Base-by-base conservation (phyloP, 2,888 invertebrate genomes). In the Salpingus planirostris region DNA sequence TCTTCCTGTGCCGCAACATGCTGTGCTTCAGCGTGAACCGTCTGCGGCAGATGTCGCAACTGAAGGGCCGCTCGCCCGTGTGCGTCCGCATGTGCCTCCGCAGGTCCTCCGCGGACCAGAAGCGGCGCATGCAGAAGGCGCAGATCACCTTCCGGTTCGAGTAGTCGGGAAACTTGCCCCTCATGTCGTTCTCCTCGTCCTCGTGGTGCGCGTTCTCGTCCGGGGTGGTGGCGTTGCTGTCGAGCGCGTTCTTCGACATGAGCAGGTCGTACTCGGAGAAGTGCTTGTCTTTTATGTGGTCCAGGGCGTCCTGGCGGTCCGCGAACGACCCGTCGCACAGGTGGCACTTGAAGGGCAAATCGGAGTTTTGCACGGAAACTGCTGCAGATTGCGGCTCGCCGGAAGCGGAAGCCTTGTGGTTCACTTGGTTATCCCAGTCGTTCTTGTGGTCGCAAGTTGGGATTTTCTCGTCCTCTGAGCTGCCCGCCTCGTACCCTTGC, bases 91-190 rank as follows among this genome's bases (percentile, higher is more conserved):
- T 92, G 64, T 95, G 95, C 0, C 92, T 77, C 0, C 92, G 74
- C 3, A 93, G 68, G 62, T 95, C 93, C 60, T 93, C 92, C 0
- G 91, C 87, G 0, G 92, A 92, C 91, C 91, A 92, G 67, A 93
- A 93, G 26, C 91, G 79, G 39, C 92, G 82, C 59, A 91, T 74
- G 62, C 93, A 95, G 57, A 93, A 89, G 0, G 91, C 90, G 60
- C 93, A 90, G 33, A 88, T 84, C 3, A 83, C 88, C 71, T 88
- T 88, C 53, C 88, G 73, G 53, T 88, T 87, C 36, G 84, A 83
- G 54, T 89, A 88, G 58, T 88, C 88, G 0, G 87, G 87, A 59
- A 87, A 85, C 50, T 84, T 83, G 24, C 86, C 85, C 14, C 80
- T 67, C 28, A 80, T 76, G 39, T 80, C 79, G 46, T 76, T 78